Evolutionary conservation across 2,113 vertebrate genomes (phyloP), one percentile per base, ranked within the genome.

Genomic region (Otocyon megalotis): DNA sequence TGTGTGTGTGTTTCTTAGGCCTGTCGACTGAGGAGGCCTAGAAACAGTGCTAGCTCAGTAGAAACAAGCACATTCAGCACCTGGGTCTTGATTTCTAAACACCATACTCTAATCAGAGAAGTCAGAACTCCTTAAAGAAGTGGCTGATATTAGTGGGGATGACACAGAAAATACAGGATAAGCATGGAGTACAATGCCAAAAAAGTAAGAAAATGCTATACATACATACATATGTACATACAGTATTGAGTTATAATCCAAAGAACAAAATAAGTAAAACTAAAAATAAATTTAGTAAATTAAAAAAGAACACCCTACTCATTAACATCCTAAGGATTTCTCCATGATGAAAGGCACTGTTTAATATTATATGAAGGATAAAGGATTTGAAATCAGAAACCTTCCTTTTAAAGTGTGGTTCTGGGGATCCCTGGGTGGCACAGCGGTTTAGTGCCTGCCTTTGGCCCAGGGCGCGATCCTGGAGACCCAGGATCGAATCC

Each of bases 371-470:
- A 24, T 53, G 67, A 76, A 69, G 8, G 7, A 72, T 11, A 77
- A 81, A 89, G 3, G 11, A 65, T 72, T 76, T 83, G 43, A 86
- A 96, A 28, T 56, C 30, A 86, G 84, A 63, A 92, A 77, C 1
- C 6, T 89, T 89, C 48, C 62, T 95, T 77, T 85, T 94, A 92
- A 94, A 87, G 83, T 83, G 26, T 72, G 35, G 37, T 82, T 90
- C 28, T 90, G 28, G n/a, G n/a, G n/a, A n/a, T n/a, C n/a, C n/a
- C n/a, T n/a, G n/a, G n/a, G n/a, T n/a, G n/a, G n/a, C n/a, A n/a
- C n/a, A n/a, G n/a, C n/a, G n/a, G n/a, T n/a, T n/a, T n/a, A n/a
- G n/a, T n/a, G n/a, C n/a, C n/a, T n/a, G n/a, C n/a, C n/a, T n/a
- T n/a, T n/a, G n/a, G n/a, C n/a, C n/a, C n/a, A n/a, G n/a, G n/a